These are phyloP conservation scores for Plemyria rubiginata DNA, from an alignment of 2,888 invertebrate genomes.

Conservation along the genomic window DNA sequence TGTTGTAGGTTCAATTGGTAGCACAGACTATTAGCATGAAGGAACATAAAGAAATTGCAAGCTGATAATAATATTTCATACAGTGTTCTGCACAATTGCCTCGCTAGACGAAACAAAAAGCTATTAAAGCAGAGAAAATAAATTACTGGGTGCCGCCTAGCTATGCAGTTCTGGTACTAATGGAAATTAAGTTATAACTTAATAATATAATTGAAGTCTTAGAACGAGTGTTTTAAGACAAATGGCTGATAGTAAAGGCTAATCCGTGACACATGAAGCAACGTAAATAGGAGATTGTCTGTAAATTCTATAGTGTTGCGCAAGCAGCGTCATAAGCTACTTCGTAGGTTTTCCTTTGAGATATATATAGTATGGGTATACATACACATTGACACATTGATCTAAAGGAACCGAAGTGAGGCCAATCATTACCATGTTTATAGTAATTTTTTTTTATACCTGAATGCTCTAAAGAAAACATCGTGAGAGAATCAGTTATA, in stretches of 20 bases:
- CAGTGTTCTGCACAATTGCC: neutral
- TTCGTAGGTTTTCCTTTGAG: constrained; percentile 5
- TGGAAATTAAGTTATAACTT: constrained; percentile 9
- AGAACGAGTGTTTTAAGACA: constrained; percentile 4
- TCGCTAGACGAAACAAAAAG: neutral
- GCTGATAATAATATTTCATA: no score
- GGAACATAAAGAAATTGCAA: no score
- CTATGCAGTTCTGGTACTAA: neutral
- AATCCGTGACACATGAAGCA: constrained; percentile 22
- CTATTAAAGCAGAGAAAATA: constrained; percentile 8
- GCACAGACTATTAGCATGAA: no score
- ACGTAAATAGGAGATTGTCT: constrained; percentile 20
- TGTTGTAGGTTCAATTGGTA: no score
- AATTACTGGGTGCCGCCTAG: neutral
- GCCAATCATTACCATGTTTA: no score
- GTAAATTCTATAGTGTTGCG: constrained; percentile 7
- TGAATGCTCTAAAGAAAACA: no score
- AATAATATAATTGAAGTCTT: constrained; percentile 16
- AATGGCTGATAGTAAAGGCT: constrained; percentile 13
- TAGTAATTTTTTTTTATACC: no score
- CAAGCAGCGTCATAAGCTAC: constrained; percentile 16
- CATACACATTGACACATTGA: no score
- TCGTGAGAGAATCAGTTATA: no score
- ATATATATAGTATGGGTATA: neutral
- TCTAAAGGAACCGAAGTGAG: no score